A percentile compares a stretch with the other conserved stretches of the same genome.
Evolutionary conservation across 1,140 invertebrate genomes (phyloP).

Genomic region (Drosophila nigrodunni): DNA sequence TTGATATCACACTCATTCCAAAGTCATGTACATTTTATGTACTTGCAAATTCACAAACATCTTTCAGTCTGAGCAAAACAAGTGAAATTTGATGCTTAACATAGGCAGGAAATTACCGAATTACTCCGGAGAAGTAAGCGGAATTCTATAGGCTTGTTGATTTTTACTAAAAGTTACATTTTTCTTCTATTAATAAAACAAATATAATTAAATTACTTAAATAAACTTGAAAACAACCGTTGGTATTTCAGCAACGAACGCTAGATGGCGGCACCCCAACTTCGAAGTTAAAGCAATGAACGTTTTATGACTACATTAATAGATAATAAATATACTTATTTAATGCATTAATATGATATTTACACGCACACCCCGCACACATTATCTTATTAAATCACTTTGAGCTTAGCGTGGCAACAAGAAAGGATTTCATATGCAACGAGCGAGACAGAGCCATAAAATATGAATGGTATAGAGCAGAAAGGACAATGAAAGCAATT

Average conservation of each 20-base stretch:
- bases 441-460: slow-evolving; percentile 5
- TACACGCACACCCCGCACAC: background rate
- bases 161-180: no score
- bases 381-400: background rate
- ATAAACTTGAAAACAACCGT: no score
- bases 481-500: slow-evolving; percentile 11
- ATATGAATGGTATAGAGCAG: slow-evolving; percentile 16
- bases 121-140: background rate
- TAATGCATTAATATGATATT: slow-evolving; percentile 3
- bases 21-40: background rate
- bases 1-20: slow-evolving; percentile 15
- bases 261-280: background rate
- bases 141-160: no score
- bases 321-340: background rate
- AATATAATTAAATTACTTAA: no score
- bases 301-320: no score
- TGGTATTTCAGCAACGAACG: background rate
- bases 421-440: background rate
- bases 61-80: background rate
- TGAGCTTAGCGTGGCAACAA: background rate
- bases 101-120: background rate
- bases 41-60: slow-evolving; percentile 10
- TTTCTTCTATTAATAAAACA: no score
- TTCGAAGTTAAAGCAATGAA: no score
- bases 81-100: background rate